These are phyloP conservation scores for Cyprinodon brontotheroides DNA, from an alignment of 2,113 vertebrate species.

Conservation along the genomic window DNA sequence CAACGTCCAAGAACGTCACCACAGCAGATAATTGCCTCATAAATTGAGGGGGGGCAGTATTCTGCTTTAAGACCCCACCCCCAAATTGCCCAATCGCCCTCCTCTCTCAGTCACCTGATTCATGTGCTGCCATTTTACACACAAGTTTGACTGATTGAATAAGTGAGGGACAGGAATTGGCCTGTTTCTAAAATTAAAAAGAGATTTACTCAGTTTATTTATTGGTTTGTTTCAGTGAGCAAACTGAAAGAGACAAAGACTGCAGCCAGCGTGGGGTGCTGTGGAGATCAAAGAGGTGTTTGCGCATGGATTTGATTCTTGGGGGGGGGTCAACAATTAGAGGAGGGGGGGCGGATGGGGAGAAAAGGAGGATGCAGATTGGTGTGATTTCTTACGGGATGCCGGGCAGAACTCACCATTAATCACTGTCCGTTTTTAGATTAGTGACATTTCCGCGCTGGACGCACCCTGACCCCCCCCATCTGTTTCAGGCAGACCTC, in stretches of 20 bases:
- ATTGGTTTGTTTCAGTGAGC: constrained; percentile 39
- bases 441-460: constrained; percentile 4
- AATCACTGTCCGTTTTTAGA: constrained; percentile 21
- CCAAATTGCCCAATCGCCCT: constrained; percentile 73
- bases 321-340: constrained; percentile 34
- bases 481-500: too few relatives aligned
- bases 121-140: constrained; percentile 83
- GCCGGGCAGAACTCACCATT: constrained; percentile 43
- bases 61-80: constrained; percentile 81
- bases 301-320: constrained; percentile 30
- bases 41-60: constrained; percentile 46
- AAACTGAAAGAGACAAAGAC: constrained; percentile 35
- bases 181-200: constrained; percentile 61
- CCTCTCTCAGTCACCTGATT: constrained; percentile 81
- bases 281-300: constrained; percentile 40
- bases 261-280: constrained; percentile 50
- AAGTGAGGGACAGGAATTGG: constrained; percentile 13
- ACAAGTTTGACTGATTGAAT: constrained; percentile 70
- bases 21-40: constrained; percentile 6
- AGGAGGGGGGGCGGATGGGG: not conserved
- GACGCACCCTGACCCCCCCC: not conserved
- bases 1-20: constrained; percentile 20
- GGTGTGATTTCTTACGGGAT: constrained; percentile 22
- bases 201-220: constrained; percentile 42
- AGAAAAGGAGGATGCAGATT: constrained; percentile 53